phyloP scores from a whole-genome alignment of 2,797 vertebrate genomes.

The Clarias pachynema region DNA sequence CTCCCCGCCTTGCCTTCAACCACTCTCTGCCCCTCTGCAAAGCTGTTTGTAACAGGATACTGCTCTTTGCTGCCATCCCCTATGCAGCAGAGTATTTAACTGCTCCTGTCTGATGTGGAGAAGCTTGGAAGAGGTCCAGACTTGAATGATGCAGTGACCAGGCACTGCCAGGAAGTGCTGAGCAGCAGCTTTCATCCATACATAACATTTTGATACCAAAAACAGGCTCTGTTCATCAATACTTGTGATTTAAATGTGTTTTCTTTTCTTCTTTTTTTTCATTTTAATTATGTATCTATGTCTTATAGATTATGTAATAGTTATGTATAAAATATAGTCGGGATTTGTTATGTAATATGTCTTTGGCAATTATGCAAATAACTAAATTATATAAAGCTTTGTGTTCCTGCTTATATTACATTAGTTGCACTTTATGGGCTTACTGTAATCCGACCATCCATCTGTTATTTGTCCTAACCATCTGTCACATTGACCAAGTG shows the following conservation, averaged over 20 bases:
- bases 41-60: slow-evolving; percentile 55
- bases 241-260: background rate
- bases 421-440: slow-evolving; percentile 33
- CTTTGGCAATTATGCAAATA: background rate
- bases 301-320: background rate
- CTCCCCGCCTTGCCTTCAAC: slow-evolving; percentile 22
- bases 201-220: slow-evolving; percentile 1
- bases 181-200: slow-evolving; percentile 54
- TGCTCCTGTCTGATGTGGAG: slow-evolving; percentile 23
- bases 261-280: background rate
- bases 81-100: slow-evolving; percentile 55
- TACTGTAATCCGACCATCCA: slow-evolving; percentile 45
- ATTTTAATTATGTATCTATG: background rate
- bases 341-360: background rate
- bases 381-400: background rate
- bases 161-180: slow-evolving; percentile 73
- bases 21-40: slow-evolving; percentile 40
- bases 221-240: background rate
- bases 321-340: background rate
- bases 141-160: slow-evolving; percentile 60
- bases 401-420: slow-evolving; percentile 23
- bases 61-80: slow-evolving; percentile 43
- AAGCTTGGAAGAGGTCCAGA: slow-evolving; percentile 53
- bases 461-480: slow-evolving; percentile 52
- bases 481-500: slow-evolving; percentile 48